Conservation (phyloP, 1,140 invertebrate species). For the Vollenhovia emeryi region DNA sequence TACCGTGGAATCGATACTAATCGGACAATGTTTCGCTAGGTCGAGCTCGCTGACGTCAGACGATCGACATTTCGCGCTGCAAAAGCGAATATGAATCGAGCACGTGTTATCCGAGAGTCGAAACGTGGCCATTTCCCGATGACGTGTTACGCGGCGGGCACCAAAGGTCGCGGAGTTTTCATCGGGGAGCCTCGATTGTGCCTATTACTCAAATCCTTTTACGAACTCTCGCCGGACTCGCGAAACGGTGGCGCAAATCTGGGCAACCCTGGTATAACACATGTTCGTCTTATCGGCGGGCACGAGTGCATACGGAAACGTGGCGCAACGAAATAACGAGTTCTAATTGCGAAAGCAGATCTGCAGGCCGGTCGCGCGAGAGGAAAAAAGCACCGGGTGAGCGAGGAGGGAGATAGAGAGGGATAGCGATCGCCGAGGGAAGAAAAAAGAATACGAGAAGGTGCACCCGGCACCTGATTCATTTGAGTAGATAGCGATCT, state of each 20-base stretch:
- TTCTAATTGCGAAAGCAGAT: constrained; percentile 82
- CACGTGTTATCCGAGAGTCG: constrained; percentile 22
- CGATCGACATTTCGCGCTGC: constrained; percentile 1
- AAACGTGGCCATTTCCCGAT: not conserved
- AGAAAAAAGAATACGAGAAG: constrained; percentile 69
- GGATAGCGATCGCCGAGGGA: constrained; percentile 43
- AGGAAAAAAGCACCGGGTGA: constrained; percentile 1
- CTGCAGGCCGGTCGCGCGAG: constrained; percentile 46
- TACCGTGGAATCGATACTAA: not conserved
- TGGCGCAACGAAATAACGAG: constrained; percentile 83
- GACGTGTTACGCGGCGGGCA: constrained; percentile 29
- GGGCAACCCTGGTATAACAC: constrained; percentile 37
- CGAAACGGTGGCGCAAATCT: constrained; percentile 66
- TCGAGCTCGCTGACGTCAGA: constrained; percentile 33
- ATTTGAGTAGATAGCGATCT: constrained; percentile 75
- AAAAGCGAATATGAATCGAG: constrained; percentile 8
- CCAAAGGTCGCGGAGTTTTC: constrained; percentile 48
- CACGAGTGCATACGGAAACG: constrained; percentile 77
- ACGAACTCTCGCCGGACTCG: constrained; percentile 37
- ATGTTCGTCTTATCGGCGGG: constrained; percentile 70
- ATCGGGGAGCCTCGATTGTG: not conserved
- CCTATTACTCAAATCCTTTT: constrained; percentile 32
- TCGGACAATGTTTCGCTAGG: not conserved
- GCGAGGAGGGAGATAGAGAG: constrained; percentile 11
- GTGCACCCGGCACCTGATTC: constrained; percentile 76